phyloP scores from a whole-genome alignment of 1,140 invertebrate species.

The Drosophila dunni region DNA sequence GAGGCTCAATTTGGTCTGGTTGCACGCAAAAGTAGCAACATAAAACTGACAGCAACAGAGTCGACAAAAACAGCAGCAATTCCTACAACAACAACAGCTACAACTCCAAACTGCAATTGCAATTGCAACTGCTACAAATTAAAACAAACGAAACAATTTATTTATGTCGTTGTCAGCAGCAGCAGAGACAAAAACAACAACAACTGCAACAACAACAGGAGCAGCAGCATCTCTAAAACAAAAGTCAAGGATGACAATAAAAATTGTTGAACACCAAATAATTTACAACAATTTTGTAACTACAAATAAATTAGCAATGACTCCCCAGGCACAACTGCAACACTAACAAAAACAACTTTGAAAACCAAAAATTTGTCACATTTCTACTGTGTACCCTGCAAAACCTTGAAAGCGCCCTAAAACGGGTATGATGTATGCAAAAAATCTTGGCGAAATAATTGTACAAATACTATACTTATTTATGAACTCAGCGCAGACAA shows the following conservation, averaged over 20 bases:
- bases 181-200: constrained; percentile 9
- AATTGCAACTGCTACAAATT: constrained; percentile 35
- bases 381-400: neutral
- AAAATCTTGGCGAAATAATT: too few relatives aligned
- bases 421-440: neutral
- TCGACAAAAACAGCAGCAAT: constrained; percentile 21
- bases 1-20: constrained; percentile 4
- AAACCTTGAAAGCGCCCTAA: neutral
- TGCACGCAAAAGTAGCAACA: constrained; percentile 62
- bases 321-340: constrained; percentile 37
- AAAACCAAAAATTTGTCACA: neutral
- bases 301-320: constrained; percentile 42
- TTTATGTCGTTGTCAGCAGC: constrained; percentile 20
- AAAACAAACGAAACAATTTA: constrained; percentile 1
- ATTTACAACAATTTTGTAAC: constrained; percentile 51
- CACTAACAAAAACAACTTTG: constrained; percentile 11
- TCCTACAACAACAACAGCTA: constrained; percentile 31
- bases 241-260: constrained; percentile 47
- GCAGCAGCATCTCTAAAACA: constrained; percentile 37
- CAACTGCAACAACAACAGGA: constrained; percentile 4
- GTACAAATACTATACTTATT: too few relatives aligned
- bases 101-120: constrained; percentile 46
- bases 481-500: too few relatives aligned
- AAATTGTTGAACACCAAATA: constrained; percentile 51
- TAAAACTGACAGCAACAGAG: constrained; percentile 76